Percentiles rank a stretch among this genome's conserved stretches.
Evolutionary conservation across 2,113 vertebrate species (phyloP).

Genomic region (Castor canadensis): DNA sequence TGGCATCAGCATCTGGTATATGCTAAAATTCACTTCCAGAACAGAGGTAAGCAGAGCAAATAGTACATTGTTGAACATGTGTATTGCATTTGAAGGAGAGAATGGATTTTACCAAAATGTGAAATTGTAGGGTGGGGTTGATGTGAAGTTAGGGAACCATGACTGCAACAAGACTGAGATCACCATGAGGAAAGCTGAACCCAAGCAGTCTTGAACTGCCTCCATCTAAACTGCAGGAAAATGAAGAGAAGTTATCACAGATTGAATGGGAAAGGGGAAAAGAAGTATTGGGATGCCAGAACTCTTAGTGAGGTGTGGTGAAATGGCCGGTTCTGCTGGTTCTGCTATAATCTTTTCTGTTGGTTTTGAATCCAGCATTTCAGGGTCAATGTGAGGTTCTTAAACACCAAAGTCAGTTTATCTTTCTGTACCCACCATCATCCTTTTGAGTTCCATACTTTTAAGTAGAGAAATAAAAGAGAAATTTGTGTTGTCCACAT

Average conservation of each 20-base stretch:
- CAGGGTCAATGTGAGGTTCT: conserved; percentile 51
- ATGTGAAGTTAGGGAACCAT: conserved; percentile 94
- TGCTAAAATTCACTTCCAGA: conserved; percentile 95
- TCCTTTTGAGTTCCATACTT: conserved; percentile 35
- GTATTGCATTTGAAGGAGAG: conserved; percentile 95
- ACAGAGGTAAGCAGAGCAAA: conserved; percentile 93
- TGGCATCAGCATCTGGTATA: conserved; percentile 99
- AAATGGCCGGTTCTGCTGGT: conserved; percentile 83
- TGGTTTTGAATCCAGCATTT: conserved; percentile 69
- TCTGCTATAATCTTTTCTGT: conserved; percentile 81
- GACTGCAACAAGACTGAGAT: conserved; percentile 97
- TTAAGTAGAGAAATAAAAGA: conserved; percentile 24
- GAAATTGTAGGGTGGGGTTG: conserved; percentile 96
- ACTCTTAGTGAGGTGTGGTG: conserved; percentile 5
- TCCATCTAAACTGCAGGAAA: conserved; percentile 81
- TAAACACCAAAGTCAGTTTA: conserved; percentile 68
- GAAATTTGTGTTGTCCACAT: not conserved
- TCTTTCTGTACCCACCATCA: conserved; percentile 26
- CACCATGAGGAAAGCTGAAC: conserved; percentile 94
- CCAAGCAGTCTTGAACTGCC: conserved; percentile 94
- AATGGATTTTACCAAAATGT: conserved; percentile 95
- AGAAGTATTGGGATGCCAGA: conserved; percentile 34
- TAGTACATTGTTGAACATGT: no score
- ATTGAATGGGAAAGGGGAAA: conserved; percentile 72
- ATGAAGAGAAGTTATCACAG: conserved; percentile 78